Percentiles rank a stretch among this genome's conserved stretches.
Conservation (phyloP, 2,113 vertebrate species). For the Notothenia coriiceps region DNA sequence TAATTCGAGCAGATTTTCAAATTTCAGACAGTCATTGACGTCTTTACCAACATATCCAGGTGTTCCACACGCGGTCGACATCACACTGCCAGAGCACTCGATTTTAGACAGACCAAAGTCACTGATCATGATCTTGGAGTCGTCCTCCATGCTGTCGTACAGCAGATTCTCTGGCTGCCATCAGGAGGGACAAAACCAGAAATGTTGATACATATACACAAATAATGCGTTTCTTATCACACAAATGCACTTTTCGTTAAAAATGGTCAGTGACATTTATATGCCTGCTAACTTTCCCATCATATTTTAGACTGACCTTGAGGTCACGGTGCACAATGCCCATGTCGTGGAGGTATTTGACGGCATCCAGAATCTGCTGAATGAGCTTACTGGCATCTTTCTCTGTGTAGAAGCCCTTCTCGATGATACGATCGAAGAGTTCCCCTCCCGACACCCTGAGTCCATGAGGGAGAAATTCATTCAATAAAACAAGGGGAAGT, state of each 20-base stretch:
- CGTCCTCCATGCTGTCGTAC: slow-evolving; percentile 96
- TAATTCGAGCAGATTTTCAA: background rate
- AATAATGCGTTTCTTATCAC: background rate
- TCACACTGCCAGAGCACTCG: slow-evolving; percentile 92
- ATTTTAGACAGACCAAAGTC: slow-evolving; percentile 98
- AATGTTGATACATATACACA: background rate
- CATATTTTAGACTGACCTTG: slow-evolving; percentile 86
- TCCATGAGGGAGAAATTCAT: slow-evolving; percentile 12
- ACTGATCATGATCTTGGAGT: slow-evolving; percentile 99
- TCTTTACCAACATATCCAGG: slow-evolving; percentile 94
- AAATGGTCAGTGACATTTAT: background rate
- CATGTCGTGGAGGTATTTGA: slow-evolving; percentile 97
- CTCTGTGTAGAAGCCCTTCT: slow-evolving; percentile 98
- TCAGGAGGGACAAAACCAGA: background rate
- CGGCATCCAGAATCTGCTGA: slow-evolving; percentile 95
- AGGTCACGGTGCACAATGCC: slow-evolving; percentile 97
- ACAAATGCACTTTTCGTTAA: background rate
- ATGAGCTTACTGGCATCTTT: slow-evolving; percentile 96
- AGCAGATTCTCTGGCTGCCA: slow-evolving; percentile 95
- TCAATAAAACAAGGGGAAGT: background rate
- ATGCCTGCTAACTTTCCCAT: background rate
- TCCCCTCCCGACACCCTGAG: slow-evolving; percentile 94
- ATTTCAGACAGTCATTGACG: background rate
- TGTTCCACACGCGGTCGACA: slow-evolving; percentile 96
- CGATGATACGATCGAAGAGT: slow-evolving; percentile 97